phyloP scores from a whole-genome alignment of 1,140 invertebrate genomes.

The Hyles vespertilio region DNA sequence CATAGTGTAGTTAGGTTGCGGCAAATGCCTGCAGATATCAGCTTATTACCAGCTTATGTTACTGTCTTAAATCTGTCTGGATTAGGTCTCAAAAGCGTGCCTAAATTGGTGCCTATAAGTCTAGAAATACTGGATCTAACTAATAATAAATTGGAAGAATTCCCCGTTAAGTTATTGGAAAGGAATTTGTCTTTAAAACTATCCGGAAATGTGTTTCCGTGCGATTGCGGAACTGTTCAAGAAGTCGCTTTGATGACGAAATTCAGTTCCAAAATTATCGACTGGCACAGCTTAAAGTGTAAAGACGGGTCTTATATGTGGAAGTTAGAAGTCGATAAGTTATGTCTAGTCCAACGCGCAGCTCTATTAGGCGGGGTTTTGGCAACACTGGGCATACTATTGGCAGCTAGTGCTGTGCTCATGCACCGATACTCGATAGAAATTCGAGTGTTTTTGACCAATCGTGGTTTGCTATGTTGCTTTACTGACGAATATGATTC shows the following conservation, averaged over 20 bases:
- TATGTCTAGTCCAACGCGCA: neutral
- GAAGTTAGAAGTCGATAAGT: neutral
- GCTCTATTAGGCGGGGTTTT: too few species aligned
- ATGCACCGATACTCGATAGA: constrained; percentile 2
- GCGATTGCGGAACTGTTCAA: constrained; percentile 23
- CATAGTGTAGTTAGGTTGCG: neutral
- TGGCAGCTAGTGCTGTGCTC: neutral
- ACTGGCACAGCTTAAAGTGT: neutral
- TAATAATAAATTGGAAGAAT: constrained; percentile 21
- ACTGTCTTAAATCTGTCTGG: constrained; percentile 4
- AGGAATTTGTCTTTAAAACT: constrained; percentile 22
- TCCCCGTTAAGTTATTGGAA: constrained; percentile 22
- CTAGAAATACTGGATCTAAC: constrained; percentile 28
- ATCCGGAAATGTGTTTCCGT: constrained; percentile 27
- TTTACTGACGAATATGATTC: neutral
- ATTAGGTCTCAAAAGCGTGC: constrained; percentile 1
- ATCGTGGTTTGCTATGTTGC: neutral
- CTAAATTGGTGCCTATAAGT: neutral
- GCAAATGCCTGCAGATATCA: neutral
- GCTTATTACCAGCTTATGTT: constrained; percentile 5
- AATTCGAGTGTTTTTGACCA: neutral
- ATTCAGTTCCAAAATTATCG: neutral
- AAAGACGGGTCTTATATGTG: neutral
- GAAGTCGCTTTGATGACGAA: constrained; percentile 16
- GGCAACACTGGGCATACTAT: neutral